Percentiles rank a stretch among this genome's conserved stretches.
Conservation (phyloP, 2,888 invertebrate genomes). For the Tholera decimalis region DNA sequence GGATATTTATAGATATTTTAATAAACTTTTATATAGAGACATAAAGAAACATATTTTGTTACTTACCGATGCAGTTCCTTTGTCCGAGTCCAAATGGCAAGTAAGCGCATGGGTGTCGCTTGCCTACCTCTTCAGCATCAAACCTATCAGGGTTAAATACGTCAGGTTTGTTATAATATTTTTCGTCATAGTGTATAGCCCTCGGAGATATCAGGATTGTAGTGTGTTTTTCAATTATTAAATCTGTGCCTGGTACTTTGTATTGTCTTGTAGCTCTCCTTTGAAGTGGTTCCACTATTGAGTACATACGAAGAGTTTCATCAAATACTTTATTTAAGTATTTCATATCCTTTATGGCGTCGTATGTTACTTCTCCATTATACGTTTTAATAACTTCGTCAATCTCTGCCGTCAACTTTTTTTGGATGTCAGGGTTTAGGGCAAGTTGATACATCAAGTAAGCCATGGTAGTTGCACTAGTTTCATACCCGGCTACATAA, state of each 20-base stretch:
- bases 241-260: constrained; percentile 76
- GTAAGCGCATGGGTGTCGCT: constrained; percentile 77
- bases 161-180: constrained; percentile 82
- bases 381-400: constrained; percentile 71
- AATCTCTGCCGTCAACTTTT: constrained; percentile 74
- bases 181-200: constrained; percentile 82
- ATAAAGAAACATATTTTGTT: no score
- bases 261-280: constrained; percentile 77
- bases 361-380: constrained; percentile 78
- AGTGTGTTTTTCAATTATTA: constrained; percentile 76
- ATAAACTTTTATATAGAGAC: not conserved
- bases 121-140: constrained; percentile 70
- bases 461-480: constrained; percentile 80
- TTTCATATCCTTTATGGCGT: constrained; percentile 77
- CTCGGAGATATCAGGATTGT: constrained; percentile 73
- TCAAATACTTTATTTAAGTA: constrained; percentile 81
- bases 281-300: constrained; percentile 80
- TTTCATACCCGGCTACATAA: constrained; percentile 85
- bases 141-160: constrained; percentile 88
- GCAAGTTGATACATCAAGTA: constrained; percentile 64
- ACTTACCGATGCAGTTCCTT: constrained; percentile 82
- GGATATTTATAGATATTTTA: not conserved
- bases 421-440: constrained; percentile 78
- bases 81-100: constrained; percentile 84
- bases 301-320: constrained; percentile 84